Base-by-base conservation (phyloP, 2,113 vertebrate species). In the Sterrhoptilus dennistouni region DNA sequence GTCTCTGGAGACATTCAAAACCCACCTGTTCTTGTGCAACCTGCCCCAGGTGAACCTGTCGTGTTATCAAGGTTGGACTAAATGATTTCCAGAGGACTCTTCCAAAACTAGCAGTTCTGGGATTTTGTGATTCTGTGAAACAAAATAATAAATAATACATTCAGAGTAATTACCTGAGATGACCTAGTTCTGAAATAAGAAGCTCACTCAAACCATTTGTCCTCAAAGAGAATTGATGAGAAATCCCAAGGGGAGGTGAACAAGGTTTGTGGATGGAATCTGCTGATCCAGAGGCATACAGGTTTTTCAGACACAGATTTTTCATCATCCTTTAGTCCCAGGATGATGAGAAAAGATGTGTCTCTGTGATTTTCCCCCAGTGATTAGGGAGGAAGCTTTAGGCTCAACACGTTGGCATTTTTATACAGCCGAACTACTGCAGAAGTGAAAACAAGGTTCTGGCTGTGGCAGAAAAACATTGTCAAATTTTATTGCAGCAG, bases 341-440 rank as follows among this genome's bases (percentile, higher is more conserved):
- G 9, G 23, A 57, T 56, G 9, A 70, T 1, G 3, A 60, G 31
- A 78, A 79, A 59, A 75, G 8, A 28, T 24, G 2, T 36, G 6
- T 70, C 8, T 20, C 6, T 77, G 12, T 40, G 45, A 71, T 53
- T 80, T n/a, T n/a, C 64, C 10, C 29, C 59, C 17, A 21, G 23
- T 40, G 42, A 21, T 45, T 42, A 68, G 5, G 20, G 10, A 28
- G 31, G 56, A 59, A 25, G 40, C 5, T 90, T 74, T 24, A 68
- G 20, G 35, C 27, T 86, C 53, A 28, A 5, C 36, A 28, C 1
- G 0, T 40, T 59, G 36, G 5, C 42, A 59, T 18, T 59, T 3
- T 31, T 53, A 47, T 44, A 50, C n/a, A 68, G 7, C 3, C 0
- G 1, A 64, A 13, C 21, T 36, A 38, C 8, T 42, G 17, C 4